Base-by-base conservation (phyloP, 2,888 invertebrate species). In the Brassicogethes aeneus region DNA sequence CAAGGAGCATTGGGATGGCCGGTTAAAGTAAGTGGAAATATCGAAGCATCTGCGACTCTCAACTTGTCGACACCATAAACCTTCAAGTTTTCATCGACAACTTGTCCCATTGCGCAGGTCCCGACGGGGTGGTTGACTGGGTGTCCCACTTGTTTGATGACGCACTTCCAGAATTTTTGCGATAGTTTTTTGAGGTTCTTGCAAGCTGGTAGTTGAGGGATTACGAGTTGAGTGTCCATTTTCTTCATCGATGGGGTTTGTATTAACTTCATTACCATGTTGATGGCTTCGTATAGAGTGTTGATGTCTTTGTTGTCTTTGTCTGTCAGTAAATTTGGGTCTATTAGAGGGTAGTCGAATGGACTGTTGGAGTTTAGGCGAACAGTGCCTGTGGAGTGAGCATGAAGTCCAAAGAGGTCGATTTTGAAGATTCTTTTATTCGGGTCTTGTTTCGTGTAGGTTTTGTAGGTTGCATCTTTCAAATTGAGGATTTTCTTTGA, bases 1-100 rank as follows among this genome's bases (percentile, higher is more conserved):
- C 77, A 73, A 0, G 80, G 79, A 1, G 80, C 82, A 57, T 77
- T 76, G 1, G 80, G 82, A 57, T 84, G 82, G 2, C 79, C 78
- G 2, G 78, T 74, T 23, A 76, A 62, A 2, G 79, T 74, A 10
- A 70, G 62, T 0, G 82, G 82, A 52, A 77, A 76, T 31, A 85
- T 66, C 48, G 83, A 80, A 2, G 79, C 76, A 60, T 82, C 82
- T 1, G 72, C 79, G 1, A 82, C 78, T 5, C 82, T 70, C 30
- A 82, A 61, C 2, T 66, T 66, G 2, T 69, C 54, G 2, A 81
- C 61, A 1, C 80, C 80, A 48, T 76, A 68, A 0, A 82, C 80
- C 46, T 71, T 69, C 5, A 79, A 61, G 49, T 76, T 71, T 1
- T 75, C 71, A 58, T 78, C 76, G 1, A 82, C 81, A 1, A 83